Base-by-base conservation (phyloP, 1,140 invertebrate genomes). In the Drosophila santomea region DNA sequence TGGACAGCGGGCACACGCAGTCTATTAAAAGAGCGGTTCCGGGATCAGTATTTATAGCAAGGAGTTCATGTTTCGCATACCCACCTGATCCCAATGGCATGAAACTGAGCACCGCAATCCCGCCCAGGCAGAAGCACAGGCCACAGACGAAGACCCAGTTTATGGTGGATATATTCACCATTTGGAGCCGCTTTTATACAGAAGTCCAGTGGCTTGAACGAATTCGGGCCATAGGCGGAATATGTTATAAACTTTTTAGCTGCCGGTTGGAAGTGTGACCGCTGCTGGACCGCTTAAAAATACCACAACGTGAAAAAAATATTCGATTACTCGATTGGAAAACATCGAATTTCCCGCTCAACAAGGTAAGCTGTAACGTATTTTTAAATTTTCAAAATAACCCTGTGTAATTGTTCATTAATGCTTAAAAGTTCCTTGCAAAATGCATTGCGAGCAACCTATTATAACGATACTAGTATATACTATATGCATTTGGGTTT, bases 91-190 rank as follows among this genome's bases (percentile, higher is more conserved):
- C 69, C 32, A 92, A 75, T 10, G 91, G 88, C 88, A 92, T 83
- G 12, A 92, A 71, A 73, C 88, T 91, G 35, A 92, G 73, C 28
- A 92, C 88, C 10, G 74, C 78, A 39, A 92, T 78, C 59, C 84
- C 91, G 20, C 91, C 90, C 10, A 91, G 28, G 39, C 88, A 91
- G 44, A 92, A 91, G 10, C 73, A 66, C 10, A 92, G 59, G 4
- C 91, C 91, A 61, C 90, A 91, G 35, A 91, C 84, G 45, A 92
- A 91, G 3, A 91, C 32, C 90, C 90, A 91, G 55, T 91, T 91
- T 8, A 91, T 81, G 12, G 82, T 91, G 63, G 90, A 84, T 71
- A 91, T 78, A 51, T 47, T 82, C 20, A 80, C 81, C 89, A 91
- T 91, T 80, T 74, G 74, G 11, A 20, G 41, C 8, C 43, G 56